Conservation (phyloP, 1,140 invertebrate genomes). For the fruit fly (Drosophila melanogaster) region Release_6_plus_ISO1_MT NT_033777.3:21182001-21182500, state of each 20-base stretch:
- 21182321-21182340: slow-evolving; percentile 27
- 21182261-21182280: slow-evolving; percentile 34
- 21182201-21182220: slow-evolving; percentile 16
- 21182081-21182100: slow-evolving; percentile 24
- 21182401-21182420: slow-evolving; percentile 3
- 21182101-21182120: slow-evolving; percentile 39
- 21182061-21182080: slow-evolving; percentile 26
- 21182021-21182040: not conserved
- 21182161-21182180: slow-evolving; percentile 36
- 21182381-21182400: not conserved
- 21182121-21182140: slow-evolving; percentile 15
- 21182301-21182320: slow-evolving; percentile 11
- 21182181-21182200: not conserved
- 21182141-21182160: slow-evolving; percentile 19
- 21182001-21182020: slow-evolving; percentile 11
- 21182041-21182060: slow-evolving; percentile 19
- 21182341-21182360: not conserved
- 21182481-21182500: not conserved
- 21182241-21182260: slow-evolving; percentile 34
- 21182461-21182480: slow-evolving; percentile 16
- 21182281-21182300: slow-evolving; percentile 59
- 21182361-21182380: not conserved
- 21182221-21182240: slow-evolving; percentile 57
- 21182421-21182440: slow-evolving; percentile 4
- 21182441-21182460: slow-evolving; percentile 17